Percentiles rank a stretch among this genome's conserved stretches.
Evolutionary conservation across 2,797 vertebrate species (phyloP).

Genomic region (Gorsachius magnificus): DNA sequence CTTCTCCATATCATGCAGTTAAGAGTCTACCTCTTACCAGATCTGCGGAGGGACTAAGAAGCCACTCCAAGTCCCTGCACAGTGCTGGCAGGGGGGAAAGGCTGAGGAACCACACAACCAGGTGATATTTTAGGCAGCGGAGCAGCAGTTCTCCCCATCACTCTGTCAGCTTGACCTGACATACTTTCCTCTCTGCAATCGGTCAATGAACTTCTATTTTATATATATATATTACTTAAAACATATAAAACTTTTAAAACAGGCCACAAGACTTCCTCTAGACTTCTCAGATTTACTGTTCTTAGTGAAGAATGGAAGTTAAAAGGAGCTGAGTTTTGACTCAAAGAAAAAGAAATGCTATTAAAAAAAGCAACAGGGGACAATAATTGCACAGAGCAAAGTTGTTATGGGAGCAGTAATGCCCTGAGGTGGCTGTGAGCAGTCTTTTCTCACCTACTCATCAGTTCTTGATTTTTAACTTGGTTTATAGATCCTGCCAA

Average conservation of each 20-base stretch:
- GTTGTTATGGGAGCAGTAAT: not conserved
- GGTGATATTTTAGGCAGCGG: not conserved
- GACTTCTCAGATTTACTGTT: not conserved
- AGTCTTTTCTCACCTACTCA: not conserved
- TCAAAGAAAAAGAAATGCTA: slow-evolving; percentile 8
- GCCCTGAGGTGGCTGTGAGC: not conserved
- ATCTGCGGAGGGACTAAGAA: not conserved
- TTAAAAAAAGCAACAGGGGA: slow-evolving; percentile 29
- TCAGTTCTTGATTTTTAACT: slow-evolving; percentile 13
- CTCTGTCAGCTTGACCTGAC: not conserved
- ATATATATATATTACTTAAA: not conserved
- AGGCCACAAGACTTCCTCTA: not conserved
- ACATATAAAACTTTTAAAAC: not conserved
- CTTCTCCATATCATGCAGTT: not conserved
- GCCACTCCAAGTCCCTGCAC: not conserved
- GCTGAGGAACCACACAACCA: not conserved
- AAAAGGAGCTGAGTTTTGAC: not conserved
- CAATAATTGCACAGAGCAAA: slow-evolving; percentile 5
- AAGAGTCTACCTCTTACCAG: not conserved
- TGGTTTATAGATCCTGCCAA: not conserved
- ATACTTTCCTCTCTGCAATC: not conserved
- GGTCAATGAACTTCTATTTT: not conserved
- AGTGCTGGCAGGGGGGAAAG: not conserved
- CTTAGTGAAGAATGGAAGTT: not conserved
- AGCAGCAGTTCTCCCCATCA: not conserved